Conservation (phyloP, 1,140 invertebrate species). For the Ganaspis sp. region DNA sequence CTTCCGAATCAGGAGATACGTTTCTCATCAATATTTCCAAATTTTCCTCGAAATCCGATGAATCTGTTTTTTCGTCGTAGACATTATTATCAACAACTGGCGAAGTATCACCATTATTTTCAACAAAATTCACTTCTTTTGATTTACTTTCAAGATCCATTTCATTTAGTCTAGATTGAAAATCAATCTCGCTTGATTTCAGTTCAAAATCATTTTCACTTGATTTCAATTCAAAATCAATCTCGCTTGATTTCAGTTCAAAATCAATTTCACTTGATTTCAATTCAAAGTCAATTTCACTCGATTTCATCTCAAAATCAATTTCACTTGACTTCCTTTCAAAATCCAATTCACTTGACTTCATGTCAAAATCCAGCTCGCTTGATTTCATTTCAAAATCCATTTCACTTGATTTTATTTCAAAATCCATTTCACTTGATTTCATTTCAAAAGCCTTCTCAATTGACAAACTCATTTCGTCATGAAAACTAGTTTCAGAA, state of each 20-base stretch:
- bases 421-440: neutral
- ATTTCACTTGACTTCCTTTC: too few species aligned
- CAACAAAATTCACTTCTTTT: neutral
- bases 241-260: neutral
- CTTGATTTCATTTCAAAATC: neutral
- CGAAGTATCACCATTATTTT: neutral
- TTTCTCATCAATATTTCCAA: conserved; percentile 7
- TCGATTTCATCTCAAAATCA: neutral
- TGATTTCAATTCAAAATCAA: neutral
- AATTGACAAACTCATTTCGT: neutral
- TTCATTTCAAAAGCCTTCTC: too few species aligned
- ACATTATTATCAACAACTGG: neutral
- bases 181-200: too few species aligned
- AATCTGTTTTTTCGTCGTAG: neutral
- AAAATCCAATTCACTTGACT: too few species aligned
- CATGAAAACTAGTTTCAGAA: neutral
- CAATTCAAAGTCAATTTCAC: neutral
- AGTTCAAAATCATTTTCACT: too few species aligned
- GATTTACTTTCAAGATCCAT: neutral
- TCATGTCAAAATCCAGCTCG: neutral
- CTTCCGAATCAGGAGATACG: neutral
- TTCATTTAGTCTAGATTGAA: neutral
- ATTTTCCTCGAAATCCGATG: neutral
- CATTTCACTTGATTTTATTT: neutral
- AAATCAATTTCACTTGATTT: neutral